Percentiles rank a stretch among this genome's conserved stretches.
These are phyloP conservation scores for Drosophila bocqueti DNA, from an alignment of 1,140 invertebrate species.

Conservation along the genomic window DNA sequence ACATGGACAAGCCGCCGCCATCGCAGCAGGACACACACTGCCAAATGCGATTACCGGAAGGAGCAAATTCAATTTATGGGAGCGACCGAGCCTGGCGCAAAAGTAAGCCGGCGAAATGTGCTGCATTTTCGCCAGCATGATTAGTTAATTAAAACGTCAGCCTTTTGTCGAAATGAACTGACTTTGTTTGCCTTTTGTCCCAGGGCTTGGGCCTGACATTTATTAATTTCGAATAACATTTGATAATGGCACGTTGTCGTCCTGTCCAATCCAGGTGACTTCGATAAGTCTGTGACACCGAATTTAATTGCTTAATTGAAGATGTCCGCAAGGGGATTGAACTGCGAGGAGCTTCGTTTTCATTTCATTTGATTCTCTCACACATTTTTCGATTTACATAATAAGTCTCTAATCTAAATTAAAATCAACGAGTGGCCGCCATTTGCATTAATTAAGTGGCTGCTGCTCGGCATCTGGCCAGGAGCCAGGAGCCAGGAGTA, in stretches of 20 bases:
- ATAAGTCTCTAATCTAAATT: conserved; percentile 77
- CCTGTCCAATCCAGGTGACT: conserved; percentile 12
- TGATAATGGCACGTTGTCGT: conserved; percentile 33
- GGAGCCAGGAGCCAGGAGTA: conserved; percentile 55
- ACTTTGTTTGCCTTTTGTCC: conserved; percentile 17
- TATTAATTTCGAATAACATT: conserved; percentile 69
- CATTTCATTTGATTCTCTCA: conserved; percentile 26
- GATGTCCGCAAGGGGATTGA: conserved; percentile 7
- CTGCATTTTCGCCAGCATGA: conserved; percentile 45
- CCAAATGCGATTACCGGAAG: conserved; percentile 67
- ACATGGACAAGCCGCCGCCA: not conserved
- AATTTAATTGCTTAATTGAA: conserved; percentile 78
- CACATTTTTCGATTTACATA: conserved; percentile 69
- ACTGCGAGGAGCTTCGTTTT: not conserved
- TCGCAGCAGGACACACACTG: conserved; percentile 28
- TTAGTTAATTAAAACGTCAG: conserved; percentile 79
- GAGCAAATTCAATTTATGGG: conserved; percentile 74
- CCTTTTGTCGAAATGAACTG: conserved; percentile 66
- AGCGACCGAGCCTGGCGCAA: conserved; percentile 31
- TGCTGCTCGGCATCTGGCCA: conserved; percentile 20
- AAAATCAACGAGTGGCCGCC: conserved; percentile 72
- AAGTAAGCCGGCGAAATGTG: conserved; percentile 31
- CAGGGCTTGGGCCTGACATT: conserved; percentile 45
- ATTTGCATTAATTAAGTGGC: conserved; percentile 79
- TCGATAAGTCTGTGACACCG: conserved; percentile 44